A percentile compares a stretch with the other conserved stretches of the same genome.
Conservation (phyloP, 2,888 invertebrate species). For the Gandaritis pyraliata region DNA sequence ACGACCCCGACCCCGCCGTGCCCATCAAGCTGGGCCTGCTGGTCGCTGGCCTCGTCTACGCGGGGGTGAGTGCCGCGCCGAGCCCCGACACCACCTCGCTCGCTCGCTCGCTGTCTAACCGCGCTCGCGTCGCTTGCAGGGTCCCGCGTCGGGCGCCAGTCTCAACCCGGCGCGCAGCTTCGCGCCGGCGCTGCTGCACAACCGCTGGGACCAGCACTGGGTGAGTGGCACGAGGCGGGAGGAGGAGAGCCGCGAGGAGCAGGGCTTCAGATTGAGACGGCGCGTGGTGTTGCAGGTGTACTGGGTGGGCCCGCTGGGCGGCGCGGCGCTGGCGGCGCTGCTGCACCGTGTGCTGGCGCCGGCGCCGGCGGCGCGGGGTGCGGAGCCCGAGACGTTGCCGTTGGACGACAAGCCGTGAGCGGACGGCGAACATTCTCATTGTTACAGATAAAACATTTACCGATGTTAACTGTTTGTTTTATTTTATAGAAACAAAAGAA, state of each 20-base stretch:
- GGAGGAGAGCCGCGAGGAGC: not conserved
- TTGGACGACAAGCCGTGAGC: constrained; percentile 71
- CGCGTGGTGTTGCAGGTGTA: constrained; percentile 70
- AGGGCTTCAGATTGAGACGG: not conserved
- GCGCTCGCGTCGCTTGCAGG: constrained; percentile 59
- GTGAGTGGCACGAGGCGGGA: constrained; percentile 61
- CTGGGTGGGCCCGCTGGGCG: constrained; percentile 73
- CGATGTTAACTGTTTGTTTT: not conserved
- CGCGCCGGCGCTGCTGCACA: constrained; percentile 88
- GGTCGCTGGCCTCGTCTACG: constrained; percentile 68
- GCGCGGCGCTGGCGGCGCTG: constrained; percentile 62
- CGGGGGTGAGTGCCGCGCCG: constrained; percentile 58
- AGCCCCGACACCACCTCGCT: not conserved
- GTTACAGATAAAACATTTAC: not conserved
- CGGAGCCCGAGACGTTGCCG: constrained; percentile 81
- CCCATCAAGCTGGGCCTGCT: constrained; percentile 71
- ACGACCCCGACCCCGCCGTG: constrained; percentile 63
- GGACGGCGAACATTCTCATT: not conserved
- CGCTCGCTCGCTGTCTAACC: too few relatives aligned
- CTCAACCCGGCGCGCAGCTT: constrained; percentile 89
- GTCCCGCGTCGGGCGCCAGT: constrained; percentile 87
- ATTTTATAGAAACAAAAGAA: too few relatives aligned
- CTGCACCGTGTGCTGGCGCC: constrained; percentile 63
- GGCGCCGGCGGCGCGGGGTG: constrained; percentile 69
- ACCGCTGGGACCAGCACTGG: constrained; percentile 87